These are phyloP conservation scores for Cataglyphis altisquamis DNA, from an alignment of 2,888 invertebrate species.

Conservation along the genomic window DNA sequence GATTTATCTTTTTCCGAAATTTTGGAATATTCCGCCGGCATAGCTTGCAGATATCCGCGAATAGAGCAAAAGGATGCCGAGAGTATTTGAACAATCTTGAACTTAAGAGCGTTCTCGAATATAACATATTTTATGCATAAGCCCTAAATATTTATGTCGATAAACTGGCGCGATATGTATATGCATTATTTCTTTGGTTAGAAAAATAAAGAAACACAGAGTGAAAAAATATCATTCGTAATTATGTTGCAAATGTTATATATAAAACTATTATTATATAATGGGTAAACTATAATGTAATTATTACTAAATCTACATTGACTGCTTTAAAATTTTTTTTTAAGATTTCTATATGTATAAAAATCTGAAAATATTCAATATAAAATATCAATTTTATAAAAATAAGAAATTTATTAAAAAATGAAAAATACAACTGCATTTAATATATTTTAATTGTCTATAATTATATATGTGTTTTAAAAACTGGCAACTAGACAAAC, in stretches of 20 bases:
- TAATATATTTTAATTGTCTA: background rate
- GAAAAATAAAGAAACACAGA: background rate
- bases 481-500: background rate
- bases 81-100: background rate
- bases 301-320: background rate
- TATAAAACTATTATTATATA: background rate
- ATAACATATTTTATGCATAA: conserved; percentile 19
- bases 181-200: background rate
- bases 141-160: conserved; percentile 23
- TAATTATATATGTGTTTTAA: background rate
- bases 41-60: background rate
- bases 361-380: background rate
- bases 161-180: background rate
- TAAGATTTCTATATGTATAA: background rate
- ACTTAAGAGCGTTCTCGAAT: background rate
- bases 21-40: background rate
- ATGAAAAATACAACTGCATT: background rate
- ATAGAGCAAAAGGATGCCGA: background rate
- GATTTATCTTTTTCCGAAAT: conserved; percentile 7
- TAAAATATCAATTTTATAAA: background rate
- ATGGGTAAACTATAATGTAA: background rate
- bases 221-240: background rate
- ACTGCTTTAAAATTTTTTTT: background rate
- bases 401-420: background rate
- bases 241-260: background rate